Base-by-base conservation (phyloP, 1,140 invertebrate species). In the Batillaria attramentaria region DNA sequence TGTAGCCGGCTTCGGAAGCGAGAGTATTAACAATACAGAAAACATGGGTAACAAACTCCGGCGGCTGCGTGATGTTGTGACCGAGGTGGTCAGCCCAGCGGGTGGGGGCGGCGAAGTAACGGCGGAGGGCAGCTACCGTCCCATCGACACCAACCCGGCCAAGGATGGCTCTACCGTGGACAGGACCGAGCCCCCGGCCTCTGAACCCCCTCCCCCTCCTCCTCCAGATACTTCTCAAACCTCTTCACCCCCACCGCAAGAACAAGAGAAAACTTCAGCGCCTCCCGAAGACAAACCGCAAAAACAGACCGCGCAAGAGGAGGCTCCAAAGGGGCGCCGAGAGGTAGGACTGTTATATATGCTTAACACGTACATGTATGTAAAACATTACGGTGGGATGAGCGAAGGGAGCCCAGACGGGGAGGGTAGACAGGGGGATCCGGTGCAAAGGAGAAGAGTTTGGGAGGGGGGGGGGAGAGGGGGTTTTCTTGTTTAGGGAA, bases 11-110 rank as follows among this genome's bases (percentile, higher is more conserved):
- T n/a, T n/a, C n/a, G n/a, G 46, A 13, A 50, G 13, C 24, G 46
- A 24, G 24, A 50, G 46, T 13, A 31, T 20, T 31, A 60, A 60
- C 13, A 31, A 6, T 20, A 6, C 6, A 3, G 28, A 18, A 31
- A 60, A 37, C 46, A 65, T 75, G 73, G 73, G 73, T 28, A 75
- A 75, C 73, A 75, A 75, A 39, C 5, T 75, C 5, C 73, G 73
- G 8, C 54, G 35, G 35, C 31, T 75, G 33, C 73, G 73, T 35
- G 73, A 75, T 31, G 73, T 37, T 8, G 73, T 75, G 18, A 62
- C n/a, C n/a, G 68, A 70, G 10, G 42, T 31, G 18, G 68, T 70
- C 3, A 28, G 68, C 28, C 16, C 41, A 2, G 43, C 68, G 2
- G 54, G 6, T 35, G 5, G 28, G 24, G n/a, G 39, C 2, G 70